Percentiles rank a stretch among this genome's conserved stretches.
phyloP scores from a whole-genome alignment of 2,797 vertebrate species.

The Tympanoctomys barrerae region DNA sequence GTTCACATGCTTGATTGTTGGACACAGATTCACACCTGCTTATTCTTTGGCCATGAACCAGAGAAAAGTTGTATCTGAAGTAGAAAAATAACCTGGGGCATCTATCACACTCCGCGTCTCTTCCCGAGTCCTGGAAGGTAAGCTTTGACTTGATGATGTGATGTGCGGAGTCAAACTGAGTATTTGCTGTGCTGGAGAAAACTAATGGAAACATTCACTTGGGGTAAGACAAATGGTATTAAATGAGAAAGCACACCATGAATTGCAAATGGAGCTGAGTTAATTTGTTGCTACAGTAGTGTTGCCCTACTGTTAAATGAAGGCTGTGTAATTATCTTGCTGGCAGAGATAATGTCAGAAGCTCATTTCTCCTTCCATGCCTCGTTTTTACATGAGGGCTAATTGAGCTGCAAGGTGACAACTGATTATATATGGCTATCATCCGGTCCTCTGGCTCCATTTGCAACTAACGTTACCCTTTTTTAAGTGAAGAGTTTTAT shows the following conservation, averaged over 20 bases:
- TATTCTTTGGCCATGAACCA: constrained; percentile 82
- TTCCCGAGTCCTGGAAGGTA: constrained; percentile 84
- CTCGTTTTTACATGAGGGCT: constrained; percentile 92
- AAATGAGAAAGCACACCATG: constrained; percentile 93
- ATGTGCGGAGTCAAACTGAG: constrained; percentile 87
- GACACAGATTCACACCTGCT: constrained; percentile 64
- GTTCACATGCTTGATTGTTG: constrained; percentile 69
- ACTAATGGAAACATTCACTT: constrained; percentile 91
- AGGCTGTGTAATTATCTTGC: constrained; percentile 94
- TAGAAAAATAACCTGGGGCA: not conserved
- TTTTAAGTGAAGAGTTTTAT: constrained; percentile 88
- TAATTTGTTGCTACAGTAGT: constrained; percentile 93
- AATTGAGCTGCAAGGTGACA: constrained; percentile 94
- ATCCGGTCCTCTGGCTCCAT: constrained; percentile 88
- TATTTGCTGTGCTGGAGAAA: constrained; percentile 88
- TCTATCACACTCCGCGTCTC: constrained; percentile 76
- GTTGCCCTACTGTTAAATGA: constrained; percentile 94
- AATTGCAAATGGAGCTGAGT: constrained; percentile 93
- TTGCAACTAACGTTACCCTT: constrained; percentile 89
- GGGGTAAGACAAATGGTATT: constrained; percentile 93
- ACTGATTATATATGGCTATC: constrained; percentile 91
- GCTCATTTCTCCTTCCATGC: constrained; percentile 93
- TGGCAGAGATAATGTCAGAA: constrained; percentile 93
- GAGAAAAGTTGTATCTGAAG: constrained; percentile 79
- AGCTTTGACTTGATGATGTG: constrained; percentile 83